Conservation (phyloP, 1,140 invertebrate species). For the Listronotus oregonensis region DNA sequence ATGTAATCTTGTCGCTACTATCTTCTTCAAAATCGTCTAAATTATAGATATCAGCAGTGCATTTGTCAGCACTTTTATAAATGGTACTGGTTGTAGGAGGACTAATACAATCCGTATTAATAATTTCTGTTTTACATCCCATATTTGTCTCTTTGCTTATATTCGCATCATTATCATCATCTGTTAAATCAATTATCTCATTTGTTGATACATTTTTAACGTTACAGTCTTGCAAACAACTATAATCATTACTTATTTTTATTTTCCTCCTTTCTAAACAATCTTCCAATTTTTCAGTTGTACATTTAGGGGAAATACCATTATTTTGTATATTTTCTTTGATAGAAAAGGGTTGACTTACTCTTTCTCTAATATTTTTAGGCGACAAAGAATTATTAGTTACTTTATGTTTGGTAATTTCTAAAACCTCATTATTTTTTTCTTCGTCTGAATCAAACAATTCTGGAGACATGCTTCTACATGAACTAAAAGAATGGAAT, state of each 20-base stretch:
- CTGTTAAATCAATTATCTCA: conserved; percentile 16
- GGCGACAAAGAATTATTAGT: background rate
- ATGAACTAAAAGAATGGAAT: background rate
- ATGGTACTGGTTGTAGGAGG: background rate
- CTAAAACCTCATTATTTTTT: background rate
- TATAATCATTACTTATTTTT: no score
- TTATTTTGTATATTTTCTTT: no score
- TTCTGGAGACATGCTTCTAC: conserved; percentile 58
- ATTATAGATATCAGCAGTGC: conserved; percentile 11
- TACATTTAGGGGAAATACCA: no score
- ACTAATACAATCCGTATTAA: background rate
- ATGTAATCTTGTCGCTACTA: background rate
- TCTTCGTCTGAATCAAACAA: conserved; percentile 57
- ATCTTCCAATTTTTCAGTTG: no score
- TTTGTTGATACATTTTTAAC: background rate
- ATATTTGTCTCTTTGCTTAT: background rate
- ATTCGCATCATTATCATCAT: background rate
- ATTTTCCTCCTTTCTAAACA: no score
- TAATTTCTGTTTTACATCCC: no score
- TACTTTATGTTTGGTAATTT: background rate
- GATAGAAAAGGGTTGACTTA: no score
- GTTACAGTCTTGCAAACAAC: background rate
- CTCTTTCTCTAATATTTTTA: background rate
- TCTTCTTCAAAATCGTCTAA: conserved; percentile 24
- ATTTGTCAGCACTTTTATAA: background rate